Evolutionary conservation across 2,113 vertebrate species (phyloP).

Genomic region (Dinomys branickii): DNA sequence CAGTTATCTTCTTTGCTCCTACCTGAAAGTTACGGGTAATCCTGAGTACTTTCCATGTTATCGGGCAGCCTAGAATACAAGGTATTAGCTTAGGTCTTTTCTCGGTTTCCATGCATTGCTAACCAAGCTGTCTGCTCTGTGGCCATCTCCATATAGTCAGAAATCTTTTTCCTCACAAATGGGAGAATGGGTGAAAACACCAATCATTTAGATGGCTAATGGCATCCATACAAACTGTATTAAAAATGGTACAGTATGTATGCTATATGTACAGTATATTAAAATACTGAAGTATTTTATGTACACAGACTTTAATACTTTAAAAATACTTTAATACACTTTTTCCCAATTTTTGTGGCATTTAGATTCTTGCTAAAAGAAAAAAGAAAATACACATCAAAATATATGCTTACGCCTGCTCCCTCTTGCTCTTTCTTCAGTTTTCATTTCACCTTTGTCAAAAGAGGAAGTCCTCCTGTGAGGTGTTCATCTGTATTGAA

Average conservation of each 20-base stretch:
- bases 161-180: not conserved
- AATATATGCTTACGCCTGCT: not conserved
- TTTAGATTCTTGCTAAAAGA: not conserved
- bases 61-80: not conserved
- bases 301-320: not conserved
- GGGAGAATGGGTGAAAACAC: not conserved
- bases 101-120: not conserved
- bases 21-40: not conserved
- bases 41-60: not conserved
- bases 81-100: not conserved
- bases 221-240: not conserved
- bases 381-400: not conserved
- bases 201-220: not conserved
- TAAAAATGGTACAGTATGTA: not conserved
- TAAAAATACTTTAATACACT: not conserved
- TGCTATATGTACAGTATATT: not conserved
- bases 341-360: slow-evolving; percentile 25
- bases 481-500: not conserved
- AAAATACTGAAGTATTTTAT: not conserved
- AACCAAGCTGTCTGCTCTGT: not conserved
- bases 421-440: not conserved
- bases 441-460: not conserved
- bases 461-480: not conserved
- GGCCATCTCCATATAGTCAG: not conserved
- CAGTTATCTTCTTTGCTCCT: not conserved